Percentiles rank a stretch among this genome's conserved stretches.
phyloP scores from a whole-genome alignment of 2,888 invertebrate species.

The Sisyra terminalis region DNA sequence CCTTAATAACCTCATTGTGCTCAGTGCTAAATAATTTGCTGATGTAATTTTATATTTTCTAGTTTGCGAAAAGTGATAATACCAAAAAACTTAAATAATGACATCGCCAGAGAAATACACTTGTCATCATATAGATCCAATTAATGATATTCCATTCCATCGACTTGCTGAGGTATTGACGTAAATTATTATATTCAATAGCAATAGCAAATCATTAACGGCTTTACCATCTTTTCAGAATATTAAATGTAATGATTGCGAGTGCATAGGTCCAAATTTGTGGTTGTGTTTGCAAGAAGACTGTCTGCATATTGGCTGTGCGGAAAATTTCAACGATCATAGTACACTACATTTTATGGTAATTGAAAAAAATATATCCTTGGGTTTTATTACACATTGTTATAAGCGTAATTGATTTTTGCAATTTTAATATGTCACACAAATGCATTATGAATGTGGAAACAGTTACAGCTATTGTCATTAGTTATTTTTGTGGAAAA shows the following conservation, averaged over 20 bases:
- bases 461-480: too few species aligned
- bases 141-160: conserved; percentile 20
- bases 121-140: conserved; percentile 21
- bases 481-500: too few species aligned
- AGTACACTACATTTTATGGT: conserved; percentile 65
- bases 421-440: too few species aligned
- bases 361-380: conserved; percentile 12
- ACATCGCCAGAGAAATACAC: conserved; percentile 12
- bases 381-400: too few species aligned
- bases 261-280: conserved; percentile 56
- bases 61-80: too few species aligned
- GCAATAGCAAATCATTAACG: conserved; percentile 1
- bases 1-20: too few species aligned
- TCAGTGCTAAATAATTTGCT: too few species aligned
- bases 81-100: too few species aligned
- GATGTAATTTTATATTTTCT: too few species aligned
- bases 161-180: background rate
- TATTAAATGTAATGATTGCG: conserved; percentile 52
- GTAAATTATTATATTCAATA: background rate
- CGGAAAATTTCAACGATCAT: conserved; percentile 68
- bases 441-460: too few species aligned
- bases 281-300: conserved; percentile 74
- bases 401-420: too few species aligned
- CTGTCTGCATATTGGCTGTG: conserved; percentile 70
- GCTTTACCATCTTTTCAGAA: conserved; percentile 23